Conservation (phyloP, 2,113 vertebrate genomes). For the Lontra canadensis region DNA sequence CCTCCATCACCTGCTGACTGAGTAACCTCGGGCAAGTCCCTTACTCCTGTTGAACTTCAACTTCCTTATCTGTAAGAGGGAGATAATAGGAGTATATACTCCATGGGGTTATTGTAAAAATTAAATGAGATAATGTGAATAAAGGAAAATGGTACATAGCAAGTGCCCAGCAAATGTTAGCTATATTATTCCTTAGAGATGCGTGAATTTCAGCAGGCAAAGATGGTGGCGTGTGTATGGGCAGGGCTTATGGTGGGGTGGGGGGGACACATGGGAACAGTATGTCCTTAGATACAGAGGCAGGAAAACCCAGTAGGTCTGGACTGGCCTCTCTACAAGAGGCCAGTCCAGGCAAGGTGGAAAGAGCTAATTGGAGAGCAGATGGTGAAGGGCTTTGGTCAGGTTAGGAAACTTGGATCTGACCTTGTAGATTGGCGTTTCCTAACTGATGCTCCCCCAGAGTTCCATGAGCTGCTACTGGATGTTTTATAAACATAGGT, state of each 20-base stretch:
- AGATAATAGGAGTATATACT: background rate
- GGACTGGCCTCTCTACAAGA: too few relatives aligned
- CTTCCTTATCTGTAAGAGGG: background rate
- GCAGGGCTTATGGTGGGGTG: too few relatives aligned
- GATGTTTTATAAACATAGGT: background rate
- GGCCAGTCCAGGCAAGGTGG: background rate
- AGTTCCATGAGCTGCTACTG: background rate
- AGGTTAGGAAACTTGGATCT: background rate
- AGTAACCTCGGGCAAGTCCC: background rate
- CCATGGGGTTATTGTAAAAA: background rate
- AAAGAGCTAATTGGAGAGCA: background rate
- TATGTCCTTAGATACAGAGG: background rate
- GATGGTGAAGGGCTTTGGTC: background rate
- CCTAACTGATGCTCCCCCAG: background rate
- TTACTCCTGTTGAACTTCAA: background rate
- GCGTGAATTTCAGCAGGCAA: background rate
- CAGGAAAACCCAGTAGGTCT: background rate
- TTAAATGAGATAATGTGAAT: background rate
- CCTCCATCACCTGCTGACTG: background rate
- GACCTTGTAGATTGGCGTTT: background rate
- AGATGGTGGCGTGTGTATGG: background rate
- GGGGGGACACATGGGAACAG: fast-evolving
- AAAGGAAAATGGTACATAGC: background rate
- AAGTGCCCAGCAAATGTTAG: background rate
- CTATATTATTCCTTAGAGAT: background rate